phyloP scores from a whole-genome alignment of 2,113 vertebrate genomes.

The Monarcha castaneiventris region DNA sequence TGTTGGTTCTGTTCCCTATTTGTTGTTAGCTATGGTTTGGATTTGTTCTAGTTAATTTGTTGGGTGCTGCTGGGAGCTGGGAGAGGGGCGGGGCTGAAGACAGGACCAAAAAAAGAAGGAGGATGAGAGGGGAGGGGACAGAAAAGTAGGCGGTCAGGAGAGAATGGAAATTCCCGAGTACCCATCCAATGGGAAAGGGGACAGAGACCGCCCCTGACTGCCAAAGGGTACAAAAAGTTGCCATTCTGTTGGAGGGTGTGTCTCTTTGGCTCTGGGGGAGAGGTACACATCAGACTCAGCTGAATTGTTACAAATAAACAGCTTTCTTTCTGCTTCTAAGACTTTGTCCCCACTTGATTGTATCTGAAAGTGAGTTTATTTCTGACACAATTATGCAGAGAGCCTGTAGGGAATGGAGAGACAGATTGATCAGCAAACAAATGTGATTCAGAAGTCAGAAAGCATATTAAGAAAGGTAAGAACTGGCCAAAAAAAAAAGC shows the following conservation, averaged over 20 bases:
- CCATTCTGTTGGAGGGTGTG: neutral
- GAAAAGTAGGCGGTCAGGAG: neutral
- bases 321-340: neutral
- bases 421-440: neutral
- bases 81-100: neutral
- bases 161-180: neutral
- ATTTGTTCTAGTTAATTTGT: neutral
- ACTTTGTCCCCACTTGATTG: neutral
- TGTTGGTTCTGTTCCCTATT: neutral
- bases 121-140: neutral
- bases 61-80: neutral
- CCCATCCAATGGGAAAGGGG: neutral
- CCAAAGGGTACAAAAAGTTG: neutral
- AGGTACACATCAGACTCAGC: too few relatives aligned
- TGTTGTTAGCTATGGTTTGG: neutral
- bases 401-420: neutral
- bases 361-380: neutral
- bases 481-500: neutral
- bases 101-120: neutral
- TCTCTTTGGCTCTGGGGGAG: too few relatives aligned
- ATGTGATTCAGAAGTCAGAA: neutral
- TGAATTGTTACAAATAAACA: neutral
- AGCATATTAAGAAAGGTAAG: neutral
- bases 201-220: fast-evolving
- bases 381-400: neutral